phyloP scores from a whole-genome alignment of 2,888 invertebrate genomes.

The Willowsia nigromaculata region DNA sequence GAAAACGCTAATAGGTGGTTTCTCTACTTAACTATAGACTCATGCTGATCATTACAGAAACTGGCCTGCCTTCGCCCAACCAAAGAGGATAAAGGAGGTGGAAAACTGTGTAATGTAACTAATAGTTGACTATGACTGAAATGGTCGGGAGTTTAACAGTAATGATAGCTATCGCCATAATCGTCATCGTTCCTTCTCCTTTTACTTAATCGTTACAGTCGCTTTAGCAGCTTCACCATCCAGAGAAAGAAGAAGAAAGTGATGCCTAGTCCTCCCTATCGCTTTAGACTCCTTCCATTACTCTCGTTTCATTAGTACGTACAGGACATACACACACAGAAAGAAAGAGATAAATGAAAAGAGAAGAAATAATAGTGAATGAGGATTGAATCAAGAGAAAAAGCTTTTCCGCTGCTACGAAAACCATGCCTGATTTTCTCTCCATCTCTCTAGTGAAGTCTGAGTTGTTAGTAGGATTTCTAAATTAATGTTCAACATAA shows the following conservation, averaged over 20 bases:
- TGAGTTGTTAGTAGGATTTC: constrained; percentile 39
- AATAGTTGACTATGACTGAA: constrained; percentile 25
- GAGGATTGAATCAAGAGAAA: constrained; percentile 8
- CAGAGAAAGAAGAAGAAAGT: not conserved
- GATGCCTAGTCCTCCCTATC: not conserved
- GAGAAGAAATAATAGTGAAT: not conserved
- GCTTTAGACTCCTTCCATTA: not conserved
- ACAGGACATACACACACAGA: not conserved
- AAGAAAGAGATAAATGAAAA: not conserved
- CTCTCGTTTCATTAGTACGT: not conserved
- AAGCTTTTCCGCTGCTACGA: too few relatives aligned
- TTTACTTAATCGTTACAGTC: constrained; percentile 52
- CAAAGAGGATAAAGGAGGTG: not conserved
- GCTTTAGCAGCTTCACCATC: constrained; percentile 2
- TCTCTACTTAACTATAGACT: not conserved
- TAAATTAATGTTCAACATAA: constrained; percentile 41
- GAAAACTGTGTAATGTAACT: constrained; percentile 15
- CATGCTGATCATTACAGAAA: not conserved
- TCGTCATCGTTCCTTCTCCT: constrained; percentile 49
- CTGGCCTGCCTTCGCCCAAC: not conserved
- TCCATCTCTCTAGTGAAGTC: not conserved
- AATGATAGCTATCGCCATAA: constrained; percentile 61
- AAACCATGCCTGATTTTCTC: too few relatives aligned
- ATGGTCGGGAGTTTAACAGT: constrained; percentile 35
- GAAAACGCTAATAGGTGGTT: constrained; percentile 1